Evolutionary conservation across 2,797 vertebrate species (phyloP), one percentile per base, ranked within the genome.

Genomic region (Serranus cabrilla): DNA sequence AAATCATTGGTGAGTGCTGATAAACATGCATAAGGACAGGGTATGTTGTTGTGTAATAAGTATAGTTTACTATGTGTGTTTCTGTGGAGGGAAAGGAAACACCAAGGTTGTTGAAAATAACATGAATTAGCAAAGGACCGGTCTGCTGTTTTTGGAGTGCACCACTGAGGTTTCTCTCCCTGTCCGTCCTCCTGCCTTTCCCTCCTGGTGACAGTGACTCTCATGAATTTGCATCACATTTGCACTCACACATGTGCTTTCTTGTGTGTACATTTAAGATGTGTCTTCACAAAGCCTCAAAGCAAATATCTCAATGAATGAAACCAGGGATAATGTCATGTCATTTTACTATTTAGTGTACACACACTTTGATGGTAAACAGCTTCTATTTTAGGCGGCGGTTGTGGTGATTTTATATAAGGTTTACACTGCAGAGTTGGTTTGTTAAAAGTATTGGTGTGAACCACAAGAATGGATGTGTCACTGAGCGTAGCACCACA

Each of bases 101-200:
- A 17, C 57, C 55, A 51, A 72, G 76, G 72, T 85, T 91, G 83
- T 91, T 90, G 86, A 89, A 86, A 76, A 70, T 82, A 86, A 85
- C 83, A 90, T 23, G 52, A 83, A 90, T 72, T 66, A 75, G 71
- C 87, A 82, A 21, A 87, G 82, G 81, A 87, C 65, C 10, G 9
- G 49, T 23, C 27, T 77, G 71, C 76, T 85, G 50, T 78, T 72
- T 79, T 57, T 71, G 51, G 72, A 80, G 18, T 63, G 63, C 56
- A 70, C 84, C 77, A 3, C 67, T 79, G 88, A 75, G 84, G 65
- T 66, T 78, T 84, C 61, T 59, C 46, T 46, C 34, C 20, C 34
- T 56, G 27, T 21, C 27, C 49, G 7, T 73, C 56, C 72, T 51
- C 45, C 65, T 31, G 9, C 21, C 16, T 55, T 31, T 62, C 67